Conservation (phyloP, 2,797 vertebrate genomes). For the Trichosurus vulpecula region DNA sequence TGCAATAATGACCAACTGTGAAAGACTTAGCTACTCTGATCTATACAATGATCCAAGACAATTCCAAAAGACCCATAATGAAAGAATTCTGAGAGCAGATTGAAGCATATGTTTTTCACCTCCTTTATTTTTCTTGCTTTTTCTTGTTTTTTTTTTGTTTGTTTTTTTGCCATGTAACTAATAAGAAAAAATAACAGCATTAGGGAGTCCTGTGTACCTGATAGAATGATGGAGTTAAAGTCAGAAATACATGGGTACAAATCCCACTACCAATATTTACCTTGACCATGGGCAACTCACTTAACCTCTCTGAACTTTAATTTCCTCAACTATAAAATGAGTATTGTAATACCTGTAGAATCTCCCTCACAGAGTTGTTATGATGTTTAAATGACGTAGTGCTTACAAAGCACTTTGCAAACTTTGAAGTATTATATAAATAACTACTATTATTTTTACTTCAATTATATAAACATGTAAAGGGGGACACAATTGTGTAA, state of each 20-base stretch:
- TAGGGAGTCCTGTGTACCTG: background rate
- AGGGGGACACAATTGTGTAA: background rate
- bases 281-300: background rate
- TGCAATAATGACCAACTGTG: background rate
- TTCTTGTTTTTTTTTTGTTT: too few relatives aligned
- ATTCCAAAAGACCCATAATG: background rate
- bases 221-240: background rate
- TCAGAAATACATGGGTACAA: background rate
- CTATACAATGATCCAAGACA: background rate
- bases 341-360: background rate
- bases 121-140: background rate
- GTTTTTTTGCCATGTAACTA: background rate
- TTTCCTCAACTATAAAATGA: background rate
- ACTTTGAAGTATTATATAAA: background rate
- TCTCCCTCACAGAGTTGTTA: background rate
- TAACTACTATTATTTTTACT: background rate
- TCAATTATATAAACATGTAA: background rate
- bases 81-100: background rate
- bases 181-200: background rate
- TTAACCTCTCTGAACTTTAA: background rate
- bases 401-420: background rate
- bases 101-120: background rate
- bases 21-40: background rate
- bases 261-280: background rate
- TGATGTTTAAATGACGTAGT: background rate